Conservation (phyloP, 2,888 invertebrate species). For the Unio pictorum region DNA sequence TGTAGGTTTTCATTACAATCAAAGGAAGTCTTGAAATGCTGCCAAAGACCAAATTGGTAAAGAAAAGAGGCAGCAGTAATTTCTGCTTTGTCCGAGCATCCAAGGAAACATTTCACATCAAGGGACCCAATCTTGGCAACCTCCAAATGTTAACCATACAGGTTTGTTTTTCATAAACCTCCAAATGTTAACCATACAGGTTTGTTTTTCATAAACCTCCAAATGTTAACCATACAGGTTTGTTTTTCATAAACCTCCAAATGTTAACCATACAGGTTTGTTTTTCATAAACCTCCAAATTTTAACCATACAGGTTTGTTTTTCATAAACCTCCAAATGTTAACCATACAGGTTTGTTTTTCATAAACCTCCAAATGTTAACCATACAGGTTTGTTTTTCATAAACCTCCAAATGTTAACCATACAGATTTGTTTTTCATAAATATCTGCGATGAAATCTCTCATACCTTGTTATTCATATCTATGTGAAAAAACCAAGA, state of each 20-base stretch:
- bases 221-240: too few relatives aligned
- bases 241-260: too few relatives aligned
- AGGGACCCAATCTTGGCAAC: conserved; percentile 57
- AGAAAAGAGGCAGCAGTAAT: conserved; percentile 44
- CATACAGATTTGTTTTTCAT: conserved; percentile 34
- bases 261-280: too few relatives aligned
- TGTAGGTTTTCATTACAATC: conserved; percentile 58
- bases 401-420: too few relatives aligned
- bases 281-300: too few relatives aligned
- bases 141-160: conserved; percentile 53
- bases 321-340: too few relatives aligned
- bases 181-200: too few relatives aligned
- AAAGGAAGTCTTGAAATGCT: conserved; percentile 51
- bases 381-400: too few relatives aligned
- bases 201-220: too few relatives aligned
- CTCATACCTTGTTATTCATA: not conserved
- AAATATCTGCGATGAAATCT: not conserved
- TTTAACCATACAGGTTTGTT: too few relatives aligned
- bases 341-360: too few relatives aligned
- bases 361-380: too few relatives aligned
- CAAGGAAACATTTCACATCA: conserved; percentile 57
- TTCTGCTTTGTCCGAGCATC: conserved; percentile 56
- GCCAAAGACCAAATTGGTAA: conserved; percentile 46
- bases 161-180: conserved; percentile 27
- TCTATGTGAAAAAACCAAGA: not conserved